Conservation (phyloP, 2,888 invertebrate genomes). For the Dynastes tityus region DNA sequence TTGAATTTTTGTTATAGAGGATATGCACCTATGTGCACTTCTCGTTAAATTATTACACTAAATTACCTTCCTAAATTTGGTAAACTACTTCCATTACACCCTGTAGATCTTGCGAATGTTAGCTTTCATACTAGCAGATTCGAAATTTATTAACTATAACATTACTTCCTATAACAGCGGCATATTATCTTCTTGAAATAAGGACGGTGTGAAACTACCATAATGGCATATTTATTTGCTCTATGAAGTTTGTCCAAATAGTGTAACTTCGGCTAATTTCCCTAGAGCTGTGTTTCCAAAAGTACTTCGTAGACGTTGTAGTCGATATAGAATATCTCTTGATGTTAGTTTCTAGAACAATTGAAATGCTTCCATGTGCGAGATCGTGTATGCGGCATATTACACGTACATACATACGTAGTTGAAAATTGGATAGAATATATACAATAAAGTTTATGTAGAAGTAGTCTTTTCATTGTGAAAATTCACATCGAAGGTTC, state of each 20-base stretch:
- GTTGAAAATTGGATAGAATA: no score
- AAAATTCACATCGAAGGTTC: not conserved
- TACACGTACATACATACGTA: not conserved
- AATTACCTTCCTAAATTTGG: no score
- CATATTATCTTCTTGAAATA: conserved; percentile 44
- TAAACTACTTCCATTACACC: no score
- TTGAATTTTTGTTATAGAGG: no score
- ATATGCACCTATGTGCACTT: no score
- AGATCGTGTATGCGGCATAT: not conserved
- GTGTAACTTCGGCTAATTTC: conserved; percentile 51
- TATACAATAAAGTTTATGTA: no score
- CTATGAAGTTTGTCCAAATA: conserved; percentile 46
- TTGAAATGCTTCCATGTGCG: conserved; percentile 16
- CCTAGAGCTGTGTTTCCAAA: conserved; percentile 49
- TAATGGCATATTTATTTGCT: conserved; percentile 47
- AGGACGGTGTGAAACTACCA: conserved; percentile 42
- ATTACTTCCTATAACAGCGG: conserved; percentile 18
- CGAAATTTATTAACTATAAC: not conserved
- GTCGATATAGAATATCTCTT: conserved; percentile 22
- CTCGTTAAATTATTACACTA: no score
- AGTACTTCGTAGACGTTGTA: conserved; percentile 36
- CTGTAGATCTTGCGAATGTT: not conserved
- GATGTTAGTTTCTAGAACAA: conserved; percentile 34
- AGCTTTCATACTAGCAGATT: not conserved
- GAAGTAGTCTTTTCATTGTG: not conserved